Percentiles rank a stretch among this genome's conserved stretches.
Evolutionary conservation across 2,797 vertebrate species (phyloP).

Genomic region (Acridotheres tristis): DNA sequence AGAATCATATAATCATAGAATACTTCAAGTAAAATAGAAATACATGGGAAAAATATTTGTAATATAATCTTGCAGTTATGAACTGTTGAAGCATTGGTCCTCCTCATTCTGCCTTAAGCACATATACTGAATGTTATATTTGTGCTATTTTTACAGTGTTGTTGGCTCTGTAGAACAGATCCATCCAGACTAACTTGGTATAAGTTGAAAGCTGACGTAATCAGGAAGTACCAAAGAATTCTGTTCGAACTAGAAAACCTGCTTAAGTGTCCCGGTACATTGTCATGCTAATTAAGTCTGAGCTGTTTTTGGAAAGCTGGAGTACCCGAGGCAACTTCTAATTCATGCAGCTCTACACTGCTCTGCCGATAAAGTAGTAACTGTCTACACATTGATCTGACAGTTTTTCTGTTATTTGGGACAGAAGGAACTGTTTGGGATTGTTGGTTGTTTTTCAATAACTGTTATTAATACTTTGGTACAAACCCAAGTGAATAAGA

Average conservation of each 20-base stretch:
- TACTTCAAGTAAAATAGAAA: neutral
- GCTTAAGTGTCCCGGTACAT: rapidly evolving
- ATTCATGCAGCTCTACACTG: neutral
- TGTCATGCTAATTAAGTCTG: neutral
- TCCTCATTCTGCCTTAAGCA: neutral
- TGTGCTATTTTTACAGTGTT: neutral
- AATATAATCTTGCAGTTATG: neutral
- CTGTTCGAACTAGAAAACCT: neutral
- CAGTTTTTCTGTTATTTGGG: neutral
- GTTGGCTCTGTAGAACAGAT: neutral
- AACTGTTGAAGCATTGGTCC: neutral
- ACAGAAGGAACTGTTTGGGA: neutral
- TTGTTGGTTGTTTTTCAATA: neutral
- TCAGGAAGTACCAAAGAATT: neutral
- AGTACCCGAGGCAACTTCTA: neutral
- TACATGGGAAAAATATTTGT: neutral
- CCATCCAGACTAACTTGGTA: neutral
- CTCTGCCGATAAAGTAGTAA: neutral
- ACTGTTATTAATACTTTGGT: neutral
- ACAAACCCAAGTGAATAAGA: neutral
- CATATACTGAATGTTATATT: neutral
- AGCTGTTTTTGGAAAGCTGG: neutral
- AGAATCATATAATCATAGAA: neutral
- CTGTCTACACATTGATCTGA: neutral
- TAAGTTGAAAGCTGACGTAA: neutral